phyloP scores from a whole-genome alignment of 1,140 invertebrate species.

The Bombus polaris region DNA sequence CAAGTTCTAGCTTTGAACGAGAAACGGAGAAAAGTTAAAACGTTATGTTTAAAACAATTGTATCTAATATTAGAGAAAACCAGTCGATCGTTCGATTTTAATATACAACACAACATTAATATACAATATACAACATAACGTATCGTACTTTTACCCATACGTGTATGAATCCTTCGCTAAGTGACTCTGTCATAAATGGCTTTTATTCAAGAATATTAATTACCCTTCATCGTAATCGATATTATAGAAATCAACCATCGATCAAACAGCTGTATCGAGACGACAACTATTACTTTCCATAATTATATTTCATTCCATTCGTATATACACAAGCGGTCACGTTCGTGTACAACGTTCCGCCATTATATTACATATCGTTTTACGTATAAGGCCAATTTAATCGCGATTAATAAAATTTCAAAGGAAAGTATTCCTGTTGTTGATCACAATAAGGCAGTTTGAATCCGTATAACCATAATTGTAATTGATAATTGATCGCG shows the following conservation, averaged over 20 bases:
- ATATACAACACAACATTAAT: background rate
- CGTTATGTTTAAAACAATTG: no score
- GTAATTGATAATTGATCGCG: constrained; percentile 44
- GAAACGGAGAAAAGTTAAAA: no score
- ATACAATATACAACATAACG: background rate
- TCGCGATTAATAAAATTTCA: background rate
- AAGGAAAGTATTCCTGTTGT: background rate
- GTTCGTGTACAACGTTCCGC: no score
- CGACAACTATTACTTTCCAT: constrained; percentile 14
- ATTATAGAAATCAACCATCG: constrained; percentile 34
- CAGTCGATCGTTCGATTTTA: background rate
- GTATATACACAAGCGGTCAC: no score
- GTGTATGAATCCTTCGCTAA: background rate
- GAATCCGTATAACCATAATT: background rate
- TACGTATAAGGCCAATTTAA: background rate
- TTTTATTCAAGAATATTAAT: constrained; percentile 29
- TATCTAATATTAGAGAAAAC: no score
- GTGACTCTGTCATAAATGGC: constrained; percentile 17
- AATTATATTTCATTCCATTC: background rate
- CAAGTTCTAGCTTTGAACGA: no score
- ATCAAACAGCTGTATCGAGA: background rate
- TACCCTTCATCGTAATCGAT: background rate
- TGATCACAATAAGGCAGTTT: background rate
- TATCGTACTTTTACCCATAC: background rate
- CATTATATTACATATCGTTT: background rate